phyloP scores from a whole-genome alignment of 2,797 vertebrate genomes.

The Enteromius anoplus region DNA sequence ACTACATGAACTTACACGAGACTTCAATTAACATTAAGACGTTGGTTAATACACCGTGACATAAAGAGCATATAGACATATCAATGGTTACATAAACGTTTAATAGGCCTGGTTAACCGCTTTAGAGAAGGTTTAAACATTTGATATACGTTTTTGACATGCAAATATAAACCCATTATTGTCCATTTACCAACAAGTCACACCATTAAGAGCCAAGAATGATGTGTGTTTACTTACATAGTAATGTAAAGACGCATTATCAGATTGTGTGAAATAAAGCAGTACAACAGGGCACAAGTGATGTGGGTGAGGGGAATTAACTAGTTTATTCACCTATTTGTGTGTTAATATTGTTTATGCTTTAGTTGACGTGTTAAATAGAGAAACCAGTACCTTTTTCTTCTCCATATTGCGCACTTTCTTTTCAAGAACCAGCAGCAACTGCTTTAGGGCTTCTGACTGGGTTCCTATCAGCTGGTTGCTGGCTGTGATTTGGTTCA shows the following conservation, averaged over 20 bases:
- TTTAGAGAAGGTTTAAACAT: not conserved
- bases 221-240: not conserved
- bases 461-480: conserved; percentile 73
- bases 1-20: no score
- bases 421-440: conserved; percentile 92
- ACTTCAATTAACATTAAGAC: not conserved
- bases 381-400: conserved; percentile 85
- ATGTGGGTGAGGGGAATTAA: not conserved
- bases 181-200: not conserved
- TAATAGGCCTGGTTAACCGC: not conserved
- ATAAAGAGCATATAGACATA: not conserved
- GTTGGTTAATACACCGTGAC: not conserved
- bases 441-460: conserved; percentile 95
- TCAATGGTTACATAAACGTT: not conserved
- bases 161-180: not conserved
- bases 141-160: not conserved
- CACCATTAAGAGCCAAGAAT: no score
- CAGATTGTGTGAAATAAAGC: not conserved
- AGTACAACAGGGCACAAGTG: not conserved
- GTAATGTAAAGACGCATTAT: no score
- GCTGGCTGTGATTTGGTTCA: conserved; percentile 68
- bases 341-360: not conserved
- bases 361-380: not conserved
- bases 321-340: not conserved
- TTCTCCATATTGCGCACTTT: conserved; percentile 96